Evolutionary conservation across 2,113 vertebrate genomes (phyloP).

Genomic region (Bubo bubo): DNA sequence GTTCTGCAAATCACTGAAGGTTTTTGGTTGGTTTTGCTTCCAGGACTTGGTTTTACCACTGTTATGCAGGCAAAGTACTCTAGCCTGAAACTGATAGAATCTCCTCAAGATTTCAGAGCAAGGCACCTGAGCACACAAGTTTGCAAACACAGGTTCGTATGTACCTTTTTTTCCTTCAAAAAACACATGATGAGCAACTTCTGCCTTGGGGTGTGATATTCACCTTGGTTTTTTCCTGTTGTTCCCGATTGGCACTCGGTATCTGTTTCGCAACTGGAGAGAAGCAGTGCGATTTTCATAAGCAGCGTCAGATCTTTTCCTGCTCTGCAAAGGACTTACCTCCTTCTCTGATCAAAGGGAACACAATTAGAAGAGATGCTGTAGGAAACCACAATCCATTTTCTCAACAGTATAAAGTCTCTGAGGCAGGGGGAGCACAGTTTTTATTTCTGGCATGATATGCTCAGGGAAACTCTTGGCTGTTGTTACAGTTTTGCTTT

Average conservation of each 20-base stretch:
- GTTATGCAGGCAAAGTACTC: not conserved
- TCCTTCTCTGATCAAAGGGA: not conserved
- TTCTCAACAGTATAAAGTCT: not conserved
- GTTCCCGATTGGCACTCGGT: accelerated
- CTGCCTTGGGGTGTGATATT: not conserved
- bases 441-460: not conserved
- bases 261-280: not conserved
- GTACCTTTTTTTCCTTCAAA: not conserved
- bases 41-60: not conserved
- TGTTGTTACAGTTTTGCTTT: not conserved
- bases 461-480: not conserved
- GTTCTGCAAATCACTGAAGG: not conserved
- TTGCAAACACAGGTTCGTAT: not conserved
- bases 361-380: not conserved
- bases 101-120: not conserved
- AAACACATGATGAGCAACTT: not conserved
- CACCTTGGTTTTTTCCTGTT: not conserved
- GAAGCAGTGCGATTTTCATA: not conserved
- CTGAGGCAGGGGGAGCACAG: not conserved
- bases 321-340: not conserved
- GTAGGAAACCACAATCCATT: not conserved
- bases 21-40: not conserved
- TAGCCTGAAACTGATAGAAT: not conserved
- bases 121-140: not conserved
- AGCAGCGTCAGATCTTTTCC: not conserved